Conservation (phyloP, 1,140 invertebrate species). For the Hydropsyche tenuis region DNA sequence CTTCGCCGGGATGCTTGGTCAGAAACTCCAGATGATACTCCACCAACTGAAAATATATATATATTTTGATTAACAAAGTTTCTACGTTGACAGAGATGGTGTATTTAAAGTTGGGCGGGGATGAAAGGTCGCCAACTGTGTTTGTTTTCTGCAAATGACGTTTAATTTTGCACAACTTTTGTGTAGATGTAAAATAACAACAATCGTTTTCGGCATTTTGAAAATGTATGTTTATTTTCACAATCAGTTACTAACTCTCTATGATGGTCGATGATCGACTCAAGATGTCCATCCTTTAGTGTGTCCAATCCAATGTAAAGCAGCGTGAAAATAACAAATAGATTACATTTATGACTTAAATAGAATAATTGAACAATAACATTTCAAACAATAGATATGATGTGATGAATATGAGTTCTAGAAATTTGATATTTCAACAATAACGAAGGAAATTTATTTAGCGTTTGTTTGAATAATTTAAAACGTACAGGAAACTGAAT, state of each 20-base stretch:
- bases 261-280: not conserved
- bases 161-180: not conserved
- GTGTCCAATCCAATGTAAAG: not conserved
- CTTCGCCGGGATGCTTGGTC: slow-evolving; percentile 48
- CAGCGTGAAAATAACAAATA: slow-evolving; percentile 18
- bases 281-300: slow-evolving; percentile 14
- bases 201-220: not conserved
- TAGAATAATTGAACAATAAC: not conserved
- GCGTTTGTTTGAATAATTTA: too few relatives aligned
- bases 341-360: not conserved
- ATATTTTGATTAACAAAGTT: not conserved
- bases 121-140: not conserved
- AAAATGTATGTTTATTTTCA: not conserved
- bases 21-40: slow-evolving; percentile 49
- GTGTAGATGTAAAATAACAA: not conserved
- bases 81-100: not conserved
- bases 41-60: slow-evolving; percentile 41
- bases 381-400: too few relatives aligned
- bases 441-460: too few relatives aligned
- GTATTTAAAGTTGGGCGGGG: too few relatives aligned
- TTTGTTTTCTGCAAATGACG: not conserved
- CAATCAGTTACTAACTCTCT: slow-evolving; percentile 11
- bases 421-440: too few relatives aligned
- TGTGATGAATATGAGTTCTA: too few relatives aligned
- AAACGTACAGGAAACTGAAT: not conserved